These are phyloP conservation scores for Achatina immaculata DNA, from an alignment of 1,140 invertebrate genomes.

Conservation along the genomic window DNA sequence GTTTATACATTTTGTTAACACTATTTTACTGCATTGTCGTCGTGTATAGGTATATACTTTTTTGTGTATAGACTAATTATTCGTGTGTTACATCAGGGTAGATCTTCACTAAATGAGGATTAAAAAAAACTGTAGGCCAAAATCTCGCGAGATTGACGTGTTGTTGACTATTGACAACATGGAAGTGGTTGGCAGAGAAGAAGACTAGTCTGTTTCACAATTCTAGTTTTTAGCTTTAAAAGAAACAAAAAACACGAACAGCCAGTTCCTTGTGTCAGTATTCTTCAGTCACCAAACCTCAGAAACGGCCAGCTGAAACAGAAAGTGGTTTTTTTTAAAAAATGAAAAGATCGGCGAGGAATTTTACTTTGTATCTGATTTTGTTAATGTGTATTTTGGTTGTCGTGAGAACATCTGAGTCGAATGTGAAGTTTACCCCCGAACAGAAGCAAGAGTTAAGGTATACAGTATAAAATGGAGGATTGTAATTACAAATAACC, in stretches of 20 bases:
- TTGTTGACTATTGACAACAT: slow-evolving; percentile 34
- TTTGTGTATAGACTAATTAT: too few relatives aligned
- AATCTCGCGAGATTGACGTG: background rate
- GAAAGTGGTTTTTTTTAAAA: background rate
- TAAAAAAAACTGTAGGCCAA: too few relatives aligned
- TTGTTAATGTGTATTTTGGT: slow-evolving; percentile 17
- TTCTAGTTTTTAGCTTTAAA: background rate
- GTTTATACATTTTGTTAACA: too few relatives aligned
- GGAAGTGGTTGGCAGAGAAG: background rate
- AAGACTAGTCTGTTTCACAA: background rate
- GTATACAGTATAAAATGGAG: background rate
- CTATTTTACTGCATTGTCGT: too few relatives aligned
- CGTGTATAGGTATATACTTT: too few relatives aligned
- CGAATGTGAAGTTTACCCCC: background rate
- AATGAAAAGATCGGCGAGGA: background rate
- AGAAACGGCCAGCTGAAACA: background rate
- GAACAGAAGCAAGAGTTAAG: slow-evolving; percentile 18
- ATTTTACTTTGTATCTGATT: background rate
- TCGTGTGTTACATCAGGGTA: too few relatives aligned
- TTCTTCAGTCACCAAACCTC: background rate
- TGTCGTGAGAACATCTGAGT: background rate
- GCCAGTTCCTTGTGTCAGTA: background rate
- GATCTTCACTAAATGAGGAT: too few relatives aligned
- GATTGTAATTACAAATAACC: background rate
- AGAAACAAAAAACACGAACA: background rate